A percentile compares a stretch with the other conserved stretches of the same genome.
Evolutionary conservation across 2,113 vertebrate species (phyloP).

Genomic region (Odontophorus gujanensis): DNA sequence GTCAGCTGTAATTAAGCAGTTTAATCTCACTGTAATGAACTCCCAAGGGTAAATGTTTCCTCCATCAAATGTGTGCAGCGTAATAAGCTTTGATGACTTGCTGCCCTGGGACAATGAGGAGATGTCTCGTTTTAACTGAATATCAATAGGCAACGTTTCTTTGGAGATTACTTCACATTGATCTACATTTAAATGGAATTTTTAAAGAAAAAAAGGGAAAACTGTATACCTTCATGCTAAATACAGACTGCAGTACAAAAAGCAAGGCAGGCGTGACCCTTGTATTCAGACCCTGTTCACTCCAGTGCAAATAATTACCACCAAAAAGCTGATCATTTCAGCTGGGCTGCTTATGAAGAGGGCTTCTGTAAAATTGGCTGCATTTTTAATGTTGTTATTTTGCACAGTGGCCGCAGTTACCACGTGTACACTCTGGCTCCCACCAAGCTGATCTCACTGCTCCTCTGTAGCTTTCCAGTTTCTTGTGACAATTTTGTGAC

Average conservation of each 20-base stretch:
- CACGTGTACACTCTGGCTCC: neutral
- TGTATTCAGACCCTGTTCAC: neutral
- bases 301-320: neutral
- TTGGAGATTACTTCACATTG: neutral
- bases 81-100: slow-evolving; percentile 42
- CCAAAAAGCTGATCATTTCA: neutral
- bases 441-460: neutral
- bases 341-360: neutral
- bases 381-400: neutral
- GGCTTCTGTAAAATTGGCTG: neutral
- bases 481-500: neutral
- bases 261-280: neutral
- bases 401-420: neutral
- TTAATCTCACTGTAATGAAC: slow-evolving; percentile 46
- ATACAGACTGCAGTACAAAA: neutral
- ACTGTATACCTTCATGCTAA: neutral
- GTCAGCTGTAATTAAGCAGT: slow-evolving; percentile 46
- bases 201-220: neutral
- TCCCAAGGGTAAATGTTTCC: neutral
- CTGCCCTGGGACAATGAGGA: slow-evolving; percentile 39
- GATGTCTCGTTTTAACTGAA: slow-evolving; percentile 15
- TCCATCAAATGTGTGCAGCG: neutral
- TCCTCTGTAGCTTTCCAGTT: neutral
- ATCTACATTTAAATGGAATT: neutral
- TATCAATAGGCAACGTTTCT: neutral